Conservation (phyloP, 1,140 invertebrate species). For the Drosophila micromelanica region DNA sequence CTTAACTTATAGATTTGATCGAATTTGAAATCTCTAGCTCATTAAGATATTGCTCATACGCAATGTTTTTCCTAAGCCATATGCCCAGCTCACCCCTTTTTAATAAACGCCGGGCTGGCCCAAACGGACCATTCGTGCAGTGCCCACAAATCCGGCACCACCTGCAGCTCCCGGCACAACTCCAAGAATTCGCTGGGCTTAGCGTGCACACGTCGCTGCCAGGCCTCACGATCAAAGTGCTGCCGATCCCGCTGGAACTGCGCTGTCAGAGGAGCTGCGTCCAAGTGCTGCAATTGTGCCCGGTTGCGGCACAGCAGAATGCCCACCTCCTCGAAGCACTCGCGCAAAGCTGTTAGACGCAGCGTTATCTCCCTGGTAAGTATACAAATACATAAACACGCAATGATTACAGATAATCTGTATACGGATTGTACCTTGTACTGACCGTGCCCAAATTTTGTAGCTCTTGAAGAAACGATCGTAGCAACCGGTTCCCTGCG, state of each 20-base stretch:
- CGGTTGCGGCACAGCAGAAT: conserved; percentile 88
- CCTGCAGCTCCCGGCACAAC: conserved; percentile 89
- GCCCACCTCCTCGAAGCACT: conserved; percentile 96
- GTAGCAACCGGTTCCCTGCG: conserved; percentile 70
- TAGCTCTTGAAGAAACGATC: conserved; percentile 66
- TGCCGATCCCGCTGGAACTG: neutral
- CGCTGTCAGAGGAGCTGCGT: neutral
- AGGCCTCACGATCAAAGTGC: conserved; percentile 52
- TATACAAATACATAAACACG: conserved; percentile 1
- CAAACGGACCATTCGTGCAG: conserved; percentile 95
- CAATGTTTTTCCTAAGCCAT: too few species aligned
- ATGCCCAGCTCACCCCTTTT: conserved; percentile 61
- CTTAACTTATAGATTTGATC: too few species aligned
- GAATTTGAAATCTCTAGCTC: too few species aligned
- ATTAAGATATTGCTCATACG: too few species aligned
- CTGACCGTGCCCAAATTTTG: conserved; percentile 66
- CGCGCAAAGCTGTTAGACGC: conserved; percentile 93
- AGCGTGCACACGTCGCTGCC: conserved; percentile 86
- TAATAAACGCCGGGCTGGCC: conserved; percentile 88
- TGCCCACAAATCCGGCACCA: conserved; percentile 93
- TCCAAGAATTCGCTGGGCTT: conserved; percentile 90
- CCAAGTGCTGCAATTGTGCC: conserved; percentile 29
- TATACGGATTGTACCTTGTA: conserved; percentile 38
- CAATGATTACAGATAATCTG: conserved; percentile 48
- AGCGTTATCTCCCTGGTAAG: conserved; percentile 89